These are phyloP conservation scores for Pseudochirops cupreus DNA, from an alignment of 2,797 vertebrate genomes.

Conservation along the genomic window DNA sequence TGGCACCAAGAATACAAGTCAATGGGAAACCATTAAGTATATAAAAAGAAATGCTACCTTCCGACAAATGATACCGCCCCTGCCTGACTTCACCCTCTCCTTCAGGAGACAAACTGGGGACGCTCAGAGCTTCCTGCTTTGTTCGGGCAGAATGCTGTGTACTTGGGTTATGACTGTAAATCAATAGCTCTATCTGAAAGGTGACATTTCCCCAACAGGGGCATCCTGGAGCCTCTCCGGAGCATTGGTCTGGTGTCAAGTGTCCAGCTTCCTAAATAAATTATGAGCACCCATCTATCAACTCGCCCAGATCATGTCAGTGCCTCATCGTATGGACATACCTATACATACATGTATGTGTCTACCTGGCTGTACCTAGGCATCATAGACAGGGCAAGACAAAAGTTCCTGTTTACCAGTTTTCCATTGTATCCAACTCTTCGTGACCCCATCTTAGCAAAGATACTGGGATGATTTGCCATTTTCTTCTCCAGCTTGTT, in stretches of 20 bases:
- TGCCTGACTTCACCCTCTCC: slow-evolving; percentile 71
- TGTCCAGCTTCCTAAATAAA: slow-evolving; percentile 85
- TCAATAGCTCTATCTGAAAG: slow-evolving; percentile 85
- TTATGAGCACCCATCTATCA: slow-evolving; percentile 76
- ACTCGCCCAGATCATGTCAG: slow-evolving; percentile 12
- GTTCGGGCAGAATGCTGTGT: slow-evolving; percentile 76
- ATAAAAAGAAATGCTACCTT: slow-evolving; percentile 32
- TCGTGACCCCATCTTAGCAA: background rate
- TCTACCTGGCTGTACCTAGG: background rate
- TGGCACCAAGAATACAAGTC: slow-evolving; percentile 24
- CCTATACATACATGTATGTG: background rate
- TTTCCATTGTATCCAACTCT: background rate
- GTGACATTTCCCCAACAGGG: slow-evolving; percentile 87
- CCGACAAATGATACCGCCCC: slow-evolving; percentile 71
- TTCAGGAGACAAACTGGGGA: slow-evolving; percentile 58
- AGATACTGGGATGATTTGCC: background rate
- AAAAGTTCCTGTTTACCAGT: background rate
- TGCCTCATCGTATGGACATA: background rate
- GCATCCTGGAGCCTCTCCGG: slow-evolving; percentile 83
- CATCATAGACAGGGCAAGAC: background rate
- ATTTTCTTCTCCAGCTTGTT: background rate
- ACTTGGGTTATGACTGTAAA: slow-evolving; percentile 84
- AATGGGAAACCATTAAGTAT: slow-evolving; percentile 51
- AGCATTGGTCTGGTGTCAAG: slow-evolving; percentile 81
- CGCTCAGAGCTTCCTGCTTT: slow-evolving; percentile 43